A percentile compares a stretch with the other conserved stretches of the same genome.
phyloP scores from a whole-genome alignment of 2,797 vertebrate genomes.

The Petrocephalus sullivani region DNA sequence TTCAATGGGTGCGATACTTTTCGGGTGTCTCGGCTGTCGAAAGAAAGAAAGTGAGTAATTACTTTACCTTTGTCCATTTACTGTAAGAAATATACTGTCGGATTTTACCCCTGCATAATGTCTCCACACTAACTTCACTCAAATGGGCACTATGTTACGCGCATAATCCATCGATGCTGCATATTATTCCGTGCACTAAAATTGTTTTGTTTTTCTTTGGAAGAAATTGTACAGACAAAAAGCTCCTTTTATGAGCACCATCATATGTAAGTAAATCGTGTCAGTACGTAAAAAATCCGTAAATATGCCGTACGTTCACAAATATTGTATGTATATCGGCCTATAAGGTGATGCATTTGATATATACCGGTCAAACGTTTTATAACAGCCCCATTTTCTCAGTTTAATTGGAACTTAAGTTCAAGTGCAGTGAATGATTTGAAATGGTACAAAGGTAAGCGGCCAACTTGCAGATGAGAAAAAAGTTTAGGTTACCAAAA shows the following conservation, averaged over 20 bases:
- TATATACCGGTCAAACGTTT: neutral
- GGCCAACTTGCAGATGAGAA: neutral
- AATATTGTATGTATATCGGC: neutral
- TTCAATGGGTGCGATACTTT: constrained; percentile 25
- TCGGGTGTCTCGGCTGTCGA: constrained; percentile 37
- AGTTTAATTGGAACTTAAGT: neutral
- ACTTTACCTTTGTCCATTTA: neutral
- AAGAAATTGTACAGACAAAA: constrained; percentile 38
- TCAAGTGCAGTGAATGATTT: neutral
- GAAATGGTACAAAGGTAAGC: neutral
- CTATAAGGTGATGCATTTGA: neutral
- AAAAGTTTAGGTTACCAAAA: neutral
- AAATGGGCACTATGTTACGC: neutral
- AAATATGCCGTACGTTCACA: neutral
- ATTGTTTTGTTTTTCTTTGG: constrained; percentile 17
- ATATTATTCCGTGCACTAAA: neutral
- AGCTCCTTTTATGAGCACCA: constrained; percentile 38
- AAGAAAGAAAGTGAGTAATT: constrained; percentile 39
- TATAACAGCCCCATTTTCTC: neutral
- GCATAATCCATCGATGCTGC: neutral
- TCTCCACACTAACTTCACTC: neutral
- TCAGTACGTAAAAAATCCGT: neutral
- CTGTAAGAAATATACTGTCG: neutral
- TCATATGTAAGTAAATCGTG: constrained; percentile 36
- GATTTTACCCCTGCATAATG: neutral